Conservation (phyloP, 2,113 vertebrate genomes). For the Dermatemys mawii region DNA sequence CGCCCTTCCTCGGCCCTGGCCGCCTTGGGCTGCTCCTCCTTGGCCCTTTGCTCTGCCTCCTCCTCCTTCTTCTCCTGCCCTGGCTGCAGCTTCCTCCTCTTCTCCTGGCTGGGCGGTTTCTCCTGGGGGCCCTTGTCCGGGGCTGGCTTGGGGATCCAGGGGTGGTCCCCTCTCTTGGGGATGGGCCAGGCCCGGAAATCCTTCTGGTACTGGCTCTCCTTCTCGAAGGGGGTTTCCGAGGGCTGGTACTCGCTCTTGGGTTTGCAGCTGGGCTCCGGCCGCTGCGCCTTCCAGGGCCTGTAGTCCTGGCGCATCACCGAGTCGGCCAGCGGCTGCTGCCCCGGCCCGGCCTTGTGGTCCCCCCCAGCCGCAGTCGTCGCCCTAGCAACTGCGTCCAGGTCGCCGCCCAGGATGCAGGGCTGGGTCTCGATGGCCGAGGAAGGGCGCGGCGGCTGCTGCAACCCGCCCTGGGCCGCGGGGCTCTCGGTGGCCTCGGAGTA, state of each 20-base stretch:
- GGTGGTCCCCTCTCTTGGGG: constrained; percentile 90
- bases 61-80: constrained; percentile 19
- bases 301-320: constrained; percentile 97
- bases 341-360: not conserved
- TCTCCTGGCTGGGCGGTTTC: constrained; percentile 70
- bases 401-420: constrained; percentile 73
- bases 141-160: constrained; percentile 90
- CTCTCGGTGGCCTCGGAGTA: constrained; percentile 92
- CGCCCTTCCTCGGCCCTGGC: constrained; percentile 35
- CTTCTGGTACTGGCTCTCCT: constrained; percentile 97
- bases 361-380: constrained; percentile 62
- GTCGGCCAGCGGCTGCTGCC: constrained; percentile 43
- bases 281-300: constrained; percentile 90
- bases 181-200: constrained; percentile 96
- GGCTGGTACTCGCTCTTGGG: constrained; percentile 92
- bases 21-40: constrained; percentile 16
- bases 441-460: constrained; percentile 67
- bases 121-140: constrained; percentile 28
- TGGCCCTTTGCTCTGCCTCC: not conserved
- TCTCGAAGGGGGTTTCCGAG: constrained; percentile 91
- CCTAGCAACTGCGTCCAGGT: constrained; percentile 74
- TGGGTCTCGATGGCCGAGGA: constrained; percentile 87
- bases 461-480: constrained; percentile 75
- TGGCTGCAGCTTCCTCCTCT: not conserved
- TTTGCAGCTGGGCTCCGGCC: constrained; percentile 92